These are phyloP conservation scores for Syrista parreyssii DNA, from an alignment of 2,888 invertebrate species.

Conservation along the genomic window DNA sequence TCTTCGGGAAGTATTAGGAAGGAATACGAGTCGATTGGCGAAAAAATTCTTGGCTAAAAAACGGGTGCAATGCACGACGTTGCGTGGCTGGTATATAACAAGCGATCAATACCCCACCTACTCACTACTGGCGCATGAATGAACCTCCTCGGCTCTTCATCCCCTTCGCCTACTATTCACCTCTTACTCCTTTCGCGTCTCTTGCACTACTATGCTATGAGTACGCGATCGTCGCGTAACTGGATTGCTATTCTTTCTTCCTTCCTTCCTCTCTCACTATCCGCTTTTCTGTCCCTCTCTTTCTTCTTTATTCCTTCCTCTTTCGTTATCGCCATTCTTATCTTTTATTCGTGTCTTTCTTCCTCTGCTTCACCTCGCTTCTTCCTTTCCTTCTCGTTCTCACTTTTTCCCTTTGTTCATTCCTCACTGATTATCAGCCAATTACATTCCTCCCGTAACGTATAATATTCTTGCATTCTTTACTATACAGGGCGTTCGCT, in stretches of 20 bases:
- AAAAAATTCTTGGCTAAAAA: constrained; percentile 50
- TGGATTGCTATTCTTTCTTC: constrained; percentile 15
- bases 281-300: constrained; percentile 1
- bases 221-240: constrained; percentile 16
- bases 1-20: neutral
- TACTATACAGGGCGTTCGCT: neutral
- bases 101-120: constrained; percentile 62
- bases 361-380: neutral
- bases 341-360: neutral
- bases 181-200: neutral
- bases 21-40: constrained; percentile 34
- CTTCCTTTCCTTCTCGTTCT: neutral
- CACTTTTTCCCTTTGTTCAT: neutral
- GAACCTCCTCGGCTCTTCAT: constrained; percentile 47
- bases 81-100: constrained; percentile 26
- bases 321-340: neutral
- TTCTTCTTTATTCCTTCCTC: constrained; percentile 1
- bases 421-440: neutral
- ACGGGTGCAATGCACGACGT: constrained; percentile 55
- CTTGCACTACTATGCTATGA: constrained; percentile 13
- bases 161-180: constrained; percentile 13
- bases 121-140: constrained; percentile 62
- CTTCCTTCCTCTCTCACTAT: constrained; percentile 12
- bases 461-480: no score
- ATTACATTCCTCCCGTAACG: neutral